These are phyloP conservation scores for Sussaba pulchella DNA, from an alignment of 2,888 invertebrate species.

Conservation along the genomic window DNA sequence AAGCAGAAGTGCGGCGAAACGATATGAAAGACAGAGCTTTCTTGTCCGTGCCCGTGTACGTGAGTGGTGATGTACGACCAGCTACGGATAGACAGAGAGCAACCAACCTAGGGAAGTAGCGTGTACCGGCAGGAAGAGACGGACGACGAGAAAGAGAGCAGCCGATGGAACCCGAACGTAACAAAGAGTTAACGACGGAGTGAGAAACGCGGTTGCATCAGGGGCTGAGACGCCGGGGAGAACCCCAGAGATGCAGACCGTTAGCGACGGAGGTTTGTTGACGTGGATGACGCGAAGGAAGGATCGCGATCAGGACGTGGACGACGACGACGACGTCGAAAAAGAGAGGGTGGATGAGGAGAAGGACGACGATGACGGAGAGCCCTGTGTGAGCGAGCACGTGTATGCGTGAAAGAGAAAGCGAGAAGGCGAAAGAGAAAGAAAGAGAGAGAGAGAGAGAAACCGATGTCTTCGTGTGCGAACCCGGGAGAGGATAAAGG, in stretches of 20 bases:
- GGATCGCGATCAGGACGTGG: slow-evolving; percentile 52
- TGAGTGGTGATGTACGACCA: slow-evolving; percentile 56
- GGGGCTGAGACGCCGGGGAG: slow-evolving; percentile 68
- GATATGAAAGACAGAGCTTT: slow-evolving; percentile 73
- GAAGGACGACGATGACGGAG: slow-evolving; percentile 62
- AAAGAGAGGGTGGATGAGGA: slow-evolving; percentile 50
- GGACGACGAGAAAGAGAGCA: slow-evolving; percentile 56
- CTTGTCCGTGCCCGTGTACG: slow-evolving; percentile 61
- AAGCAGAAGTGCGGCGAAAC: slow-evolving; percentile 80
- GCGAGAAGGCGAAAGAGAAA: too few relatives aligned
- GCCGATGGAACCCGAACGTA: slow-evolving; percentile 64
- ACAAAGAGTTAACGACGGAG: slow-evolving; percentile 59
- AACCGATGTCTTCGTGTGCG: slow-evolving; percentile 40
- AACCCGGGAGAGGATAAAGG: slow-evolving; percentile 55
- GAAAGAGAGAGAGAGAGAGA: too few relatives aligned
- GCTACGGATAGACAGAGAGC: slow-evolving; percentile 37
- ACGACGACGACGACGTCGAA: slow-evolving; percentile 48
- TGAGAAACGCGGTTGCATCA: slow-evolving; percentile 75
- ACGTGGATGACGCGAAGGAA: slow-evolving; percentile 50
- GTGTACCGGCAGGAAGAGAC: slow-evolving; percentile 51
- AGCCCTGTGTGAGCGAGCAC: slow-evolving; percentile 24
- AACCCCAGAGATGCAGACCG: slow-evolving; percentile 38
- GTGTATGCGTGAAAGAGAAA: slow-evolving; percentile 29
- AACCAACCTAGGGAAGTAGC: slow-evolving; percentile 57
- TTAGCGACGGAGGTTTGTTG: slow-evolving; percentile 60